Base-by-base conservation (phyloP, 2,888 invertebrate species). In the Orthosia incerta region DNA sequence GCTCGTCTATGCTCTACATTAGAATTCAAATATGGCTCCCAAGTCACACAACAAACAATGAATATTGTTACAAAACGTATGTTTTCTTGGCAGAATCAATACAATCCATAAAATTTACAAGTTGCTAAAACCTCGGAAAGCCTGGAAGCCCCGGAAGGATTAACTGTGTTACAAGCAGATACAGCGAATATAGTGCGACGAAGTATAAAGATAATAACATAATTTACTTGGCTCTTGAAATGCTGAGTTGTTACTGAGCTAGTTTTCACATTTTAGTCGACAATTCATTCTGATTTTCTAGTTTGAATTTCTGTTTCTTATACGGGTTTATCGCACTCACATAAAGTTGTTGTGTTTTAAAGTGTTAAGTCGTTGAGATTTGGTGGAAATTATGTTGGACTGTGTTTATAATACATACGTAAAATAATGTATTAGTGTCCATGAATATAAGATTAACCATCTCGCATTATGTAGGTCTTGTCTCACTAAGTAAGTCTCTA, bases 141-240 rank as follows among this genome's bases (percentile, higher is more conserved):
- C 67, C 26, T n/a, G n/a, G n/a, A n/a, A n/a, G n/a, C n/a, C n/a
- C n/a, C n/a, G n/a, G n/a, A n/a, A n/a, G n/a, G n/a, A 65, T 79
- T 79, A 57, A 67, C 45, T 39, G n/a, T 64, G 78, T 31, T 71
- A 63, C n/a, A 39, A 46, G 13, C 50, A 57, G 3, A 68, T 77
- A 81, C 20, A 65, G 64, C 20, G 46, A 80, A 59, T 63, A 64
- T 46, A 81, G 20, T 56, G 50, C 39, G 4, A 59, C 20, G 46
- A 48, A 51, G 60, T 55, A 81, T 79, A 65, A 67, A 80, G 56
- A 69, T 72, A 80, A 82, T 82, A 51, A 53, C 72, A 83, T 82
- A 70, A 66, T 79, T 78, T 78, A 60, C 69, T 79, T 61, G 67
- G 57, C 26, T 18, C 63, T 73, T 68, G 67, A 70, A 79, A 83